Conservation (phyloP, 2,888 invertebrate species). For the Epirrita christyi region DNA sequence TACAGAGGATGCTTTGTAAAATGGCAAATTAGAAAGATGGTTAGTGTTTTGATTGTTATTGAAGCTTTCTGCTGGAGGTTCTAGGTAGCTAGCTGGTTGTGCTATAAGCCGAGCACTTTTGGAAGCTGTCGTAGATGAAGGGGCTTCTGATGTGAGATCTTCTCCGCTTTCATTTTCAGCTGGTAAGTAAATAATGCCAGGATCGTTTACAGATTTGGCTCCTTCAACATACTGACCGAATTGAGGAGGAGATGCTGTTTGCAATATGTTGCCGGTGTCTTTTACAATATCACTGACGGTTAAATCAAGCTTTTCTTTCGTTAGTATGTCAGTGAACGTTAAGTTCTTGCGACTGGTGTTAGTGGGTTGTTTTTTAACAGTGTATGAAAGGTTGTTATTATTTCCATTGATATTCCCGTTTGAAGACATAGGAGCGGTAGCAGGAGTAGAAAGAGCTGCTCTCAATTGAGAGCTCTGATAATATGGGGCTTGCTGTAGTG, state of each 20-base stretch:
- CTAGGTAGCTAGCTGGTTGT: conserved; percentile 59
- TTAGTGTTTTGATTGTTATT: conserved; percentile 54
- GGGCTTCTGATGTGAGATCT: conserved; percentile 57
- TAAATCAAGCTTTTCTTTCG: conserved; percentile 72
- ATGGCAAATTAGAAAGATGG: conserved; percentile 64
- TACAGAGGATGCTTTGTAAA: conserved; percentile 60
- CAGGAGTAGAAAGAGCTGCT: conserved; percentile 27
- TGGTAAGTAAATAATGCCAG: conserved; percentile 53
- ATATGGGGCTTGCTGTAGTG: conserved; percentile 48
- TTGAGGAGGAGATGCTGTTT: conserved; percentile 57
- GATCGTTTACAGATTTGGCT: conserved; percentile 50
- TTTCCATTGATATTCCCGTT: conserved; percentile 7
- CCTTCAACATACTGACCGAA: conserved; percentile 54
- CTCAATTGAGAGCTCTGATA: conserved; percentile 47
- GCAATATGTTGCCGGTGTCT: conserved; percentile 65
- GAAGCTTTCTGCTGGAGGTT: conserved; percentile 60
- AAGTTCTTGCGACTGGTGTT: conserved; percentile 62
- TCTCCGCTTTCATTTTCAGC: conserved; percentile 61
- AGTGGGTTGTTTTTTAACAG: conserved; percentile 45
- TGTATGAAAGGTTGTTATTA: conserved; percentile 22
- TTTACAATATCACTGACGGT: conserved; percentile 72
- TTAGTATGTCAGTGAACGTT: conserved; percentile 70
- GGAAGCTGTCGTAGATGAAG: conserved; percentile 46
- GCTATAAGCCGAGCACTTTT: conserved; percentile 59
- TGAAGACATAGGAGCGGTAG: conserved; percentile 10